Evolutionary conservation across 1,140 invertebrate species (phyloP), one percentile per base, ranked within the genome.

Genomic region (Trachelipus rathkii): DNA sequence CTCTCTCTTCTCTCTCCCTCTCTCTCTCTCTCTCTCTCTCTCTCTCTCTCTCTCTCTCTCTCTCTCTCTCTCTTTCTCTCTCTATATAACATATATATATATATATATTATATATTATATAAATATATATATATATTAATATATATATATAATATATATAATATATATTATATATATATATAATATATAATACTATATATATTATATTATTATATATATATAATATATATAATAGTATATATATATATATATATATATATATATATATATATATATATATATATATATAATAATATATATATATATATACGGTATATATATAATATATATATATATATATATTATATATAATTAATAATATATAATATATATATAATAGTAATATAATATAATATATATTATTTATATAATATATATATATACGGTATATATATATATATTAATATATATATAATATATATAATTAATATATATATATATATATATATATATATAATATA

Each of bases 401-500:
- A 15, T 60, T 4, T 19, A 15, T 15, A 60, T 60, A 13, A 60
- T 60, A 15, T 60, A 60, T 15, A 15, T 15, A 15, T 60, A 60
- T 15, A 60, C n/a, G n/a, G n/a, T 60, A 19, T 60, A 60, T 60
- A 15, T 60, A 13, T 19, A 15, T 60, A 60, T 60, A 33, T 33
- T 3, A 3, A 33, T 60, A 15, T 15, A 13, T 33, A 33, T 33
- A 33, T 33, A 33, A 33, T 33, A 33, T 33, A 33, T 33, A 33
- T 33, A 33, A 3, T 3, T 33, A 33, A 33, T 33, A 33, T 33
- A 33, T 33, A 60, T 60, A 60, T 50, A 60, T 60, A 60, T 60
- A 60, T 60, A 60, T 15, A 13, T 60, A 19, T 60, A 60, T 60
- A 60, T 60, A 60, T 60, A 60, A 15, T 60, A 60, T 60, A 60